Evolutionary conservation across 2,888 invertebrate species (phyloP), one percentile per base, ranked within the genome.

Genomic region (Lathronympha strigana): DNA sequence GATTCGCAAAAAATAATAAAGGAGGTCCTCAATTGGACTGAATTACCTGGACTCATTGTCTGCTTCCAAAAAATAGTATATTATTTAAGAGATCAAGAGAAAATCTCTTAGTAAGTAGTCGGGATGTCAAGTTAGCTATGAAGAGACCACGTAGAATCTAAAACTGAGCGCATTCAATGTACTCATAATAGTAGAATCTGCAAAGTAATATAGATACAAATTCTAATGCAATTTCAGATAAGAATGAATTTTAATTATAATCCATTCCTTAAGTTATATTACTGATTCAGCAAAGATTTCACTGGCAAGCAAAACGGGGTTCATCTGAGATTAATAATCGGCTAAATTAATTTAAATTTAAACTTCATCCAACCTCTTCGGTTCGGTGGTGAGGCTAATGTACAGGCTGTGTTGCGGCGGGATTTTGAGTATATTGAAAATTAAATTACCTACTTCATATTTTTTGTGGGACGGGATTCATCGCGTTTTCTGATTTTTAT

Each of bases 291-390:
- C 71, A 69, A 67, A 74, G 75, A 79, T 76, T 72, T 72, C 69
- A 74, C 74, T 73, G 73, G 78, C 72, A 72, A 74, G 74, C 72
- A 79, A 77, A 80, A 74, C 76, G 72, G 77, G 83, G 84, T 86
- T 86, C 86, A 85, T 87, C 87, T 84, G 86, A 87, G 88, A 87
- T 89, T 90, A 90, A 89, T 90, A 89, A 90, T 87, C 87, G 87
- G 81, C 81, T 80, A 87, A 90, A 91, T 90, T 87, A 86, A 90
- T 87, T 87, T 84, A 79, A 85, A 87, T 84, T 79, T 74, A 75
- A 87, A 88, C 81, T 88, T 87, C 83, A 77, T 78, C 76, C 80
- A 84, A 85, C 84, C 84, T 76, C 66, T 71, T 84, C 82, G 76
- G 77, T 79, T 76, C 70, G 69, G 73, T 77, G 77, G 75, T 78